Percentiles rank a stretch among this genome's conserved stretches.
phyloP scores from a whole-genome alignment of 2,888 invertebrate genomes.

The Melieria crassipennis region DNA sequence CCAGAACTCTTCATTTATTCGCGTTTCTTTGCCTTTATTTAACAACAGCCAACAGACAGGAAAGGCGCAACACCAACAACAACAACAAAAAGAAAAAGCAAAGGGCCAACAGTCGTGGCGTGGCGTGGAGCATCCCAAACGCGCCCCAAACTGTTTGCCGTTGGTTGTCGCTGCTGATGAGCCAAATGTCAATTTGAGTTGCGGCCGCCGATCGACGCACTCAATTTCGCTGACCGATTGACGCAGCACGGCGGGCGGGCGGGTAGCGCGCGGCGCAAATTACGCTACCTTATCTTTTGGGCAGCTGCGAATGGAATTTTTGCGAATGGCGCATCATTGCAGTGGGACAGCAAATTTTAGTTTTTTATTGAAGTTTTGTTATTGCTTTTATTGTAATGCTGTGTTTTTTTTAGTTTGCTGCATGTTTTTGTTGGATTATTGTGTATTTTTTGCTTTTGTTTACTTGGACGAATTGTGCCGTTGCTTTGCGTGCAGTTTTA shows the following conservation, averaged over 20 bases:
- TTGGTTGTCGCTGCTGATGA: not conserved
- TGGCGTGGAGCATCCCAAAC: not conserved
- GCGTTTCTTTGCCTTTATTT: not conserved
- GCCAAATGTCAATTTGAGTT: not conserved
- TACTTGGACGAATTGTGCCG: too few species aligned
- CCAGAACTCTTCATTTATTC: not conserved
- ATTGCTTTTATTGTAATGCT: too few species aligned
- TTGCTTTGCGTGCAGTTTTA: too few species aligned
- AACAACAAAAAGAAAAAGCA: not conserved
- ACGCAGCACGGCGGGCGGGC: conserved; percentile 6
- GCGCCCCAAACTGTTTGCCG: not conserved
- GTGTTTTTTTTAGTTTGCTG: too few species aligned
- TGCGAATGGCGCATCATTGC: conserved; percentile 53
- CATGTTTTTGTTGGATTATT: too few species aligned
- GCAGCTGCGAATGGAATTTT: conserved; percentile 53
- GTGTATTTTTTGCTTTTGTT: too few species aligned
- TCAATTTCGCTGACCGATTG: conserved; percentile 39
- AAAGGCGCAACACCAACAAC: conserved; percentile 8
- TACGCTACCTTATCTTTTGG: conserved; percentile 21
- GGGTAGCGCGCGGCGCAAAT: conserved; percentile 14
- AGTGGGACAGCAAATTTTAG: conserved; percentile 34
- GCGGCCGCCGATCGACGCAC: too few species aligned
- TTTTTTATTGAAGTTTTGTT: conserved; percentile 1
- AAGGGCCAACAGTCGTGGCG: not conserved
- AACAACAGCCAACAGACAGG: too few species aligned